Evolutionary conservation across 1,140 invertebrate species (phyloP).

Genomic region (Aricia agestis): DNA sequence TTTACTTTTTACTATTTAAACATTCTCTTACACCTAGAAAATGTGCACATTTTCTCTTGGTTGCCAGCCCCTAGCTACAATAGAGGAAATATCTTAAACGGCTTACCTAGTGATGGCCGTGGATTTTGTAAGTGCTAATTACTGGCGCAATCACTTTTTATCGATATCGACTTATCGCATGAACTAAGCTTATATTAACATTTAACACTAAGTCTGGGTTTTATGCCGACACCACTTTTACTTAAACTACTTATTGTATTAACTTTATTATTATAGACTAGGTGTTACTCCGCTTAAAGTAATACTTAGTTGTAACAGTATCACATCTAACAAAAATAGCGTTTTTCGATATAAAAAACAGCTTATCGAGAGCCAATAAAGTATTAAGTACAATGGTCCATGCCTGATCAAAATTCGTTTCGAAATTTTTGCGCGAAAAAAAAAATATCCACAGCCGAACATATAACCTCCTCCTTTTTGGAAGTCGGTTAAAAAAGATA

Average conservation of each 20-base stretch:
- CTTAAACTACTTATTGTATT: not conserved
- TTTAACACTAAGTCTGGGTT: not conserved
- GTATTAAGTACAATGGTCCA: too few relatives aligned
- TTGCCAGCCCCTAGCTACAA: conserved; percentile 14
- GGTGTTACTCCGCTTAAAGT: not conserved
- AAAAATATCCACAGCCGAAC: too few relatives aligned
- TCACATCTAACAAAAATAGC: too few relatives aligned
- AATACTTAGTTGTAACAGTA: too few relatives aligned
- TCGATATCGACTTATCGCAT: not conserved
- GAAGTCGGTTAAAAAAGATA: too few relatives aligned
- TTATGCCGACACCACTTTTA: not conserved
- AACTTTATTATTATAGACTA: not conserved
- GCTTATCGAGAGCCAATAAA: too few relatives aligned
- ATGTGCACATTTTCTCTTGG: not conserved
- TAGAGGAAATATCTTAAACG: conserved; percentile 36
- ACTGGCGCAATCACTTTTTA: not conserved
- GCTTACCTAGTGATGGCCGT: conserved; percentile 26
- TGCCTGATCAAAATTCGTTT: too few relatives aligned
- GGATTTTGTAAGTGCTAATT: conserved; percentile 26
- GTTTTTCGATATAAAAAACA: too few relatives aligned
- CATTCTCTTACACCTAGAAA: too few relatives aligned
- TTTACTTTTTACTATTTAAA: too few relatives aligned
- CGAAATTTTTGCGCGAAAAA: too few relatives aligned
- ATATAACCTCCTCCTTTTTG: too few relatives aligned
- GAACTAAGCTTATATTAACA: not conserved